These are phyloP conservation scores for Corbicula japonica DNA, from an alignment of 2,888 invertebrate genomes.

Conservation along the genomic window DNA sequence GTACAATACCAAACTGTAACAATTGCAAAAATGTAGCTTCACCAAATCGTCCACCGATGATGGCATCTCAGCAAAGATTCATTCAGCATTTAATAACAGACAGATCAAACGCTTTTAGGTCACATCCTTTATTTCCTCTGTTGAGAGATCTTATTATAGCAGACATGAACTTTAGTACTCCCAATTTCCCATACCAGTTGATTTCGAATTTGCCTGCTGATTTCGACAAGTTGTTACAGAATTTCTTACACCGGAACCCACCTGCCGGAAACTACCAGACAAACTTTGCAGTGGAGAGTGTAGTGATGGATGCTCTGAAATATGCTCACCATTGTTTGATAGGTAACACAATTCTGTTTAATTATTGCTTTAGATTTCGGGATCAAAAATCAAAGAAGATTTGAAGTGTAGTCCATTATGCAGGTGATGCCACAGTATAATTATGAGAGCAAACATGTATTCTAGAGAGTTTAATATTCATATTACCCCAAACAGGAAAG, in stretches of 20 bases:
- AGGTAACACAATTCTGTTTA: too few relatives aligned
- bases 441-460: too few relatives aligned
- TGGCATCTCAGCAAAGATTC: conserved; percentile 84
- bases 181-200: conserved; percentile 85
- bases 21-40: conserved; percentile 77
- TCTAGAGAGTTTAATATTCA: too few relatives aligned
- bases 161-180: conserved; percentile 85
- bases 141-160: conserved; percentile 86
- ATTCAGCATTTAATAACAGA: conserved; percentile 85
- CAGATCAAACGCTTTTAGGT: conserved; percentile 84
- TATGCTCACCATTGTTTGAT: conserved; percentile 85
- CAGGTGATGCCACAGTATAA: too few relatives aligned
- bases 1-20: conserved; percentile 77
- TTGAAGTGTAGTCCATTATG: too few relatives aligned
- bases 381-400: too few relatives aligned
- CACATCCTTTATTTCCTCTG: conserved; percentile 85
- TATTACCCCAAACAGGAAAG: too few relatives aligned
- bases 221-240: conserved; percentile 85
- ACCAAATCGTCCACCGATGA: conserved; percentile 77
- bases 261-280: conserved; percentile 82
- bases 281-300: conserved; percentile 84
- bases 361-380: too few relatives aligned
- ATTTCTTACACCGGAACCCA: conserved; percentile 85
- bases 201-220: conserved; percentile 85
- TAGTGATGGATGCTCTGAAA: conserved; percentile 85